Evolutionary conservation across 2,113 vertebrate genomes (phyloP).

Genomic region (Megalops atlanticus): DNA sequence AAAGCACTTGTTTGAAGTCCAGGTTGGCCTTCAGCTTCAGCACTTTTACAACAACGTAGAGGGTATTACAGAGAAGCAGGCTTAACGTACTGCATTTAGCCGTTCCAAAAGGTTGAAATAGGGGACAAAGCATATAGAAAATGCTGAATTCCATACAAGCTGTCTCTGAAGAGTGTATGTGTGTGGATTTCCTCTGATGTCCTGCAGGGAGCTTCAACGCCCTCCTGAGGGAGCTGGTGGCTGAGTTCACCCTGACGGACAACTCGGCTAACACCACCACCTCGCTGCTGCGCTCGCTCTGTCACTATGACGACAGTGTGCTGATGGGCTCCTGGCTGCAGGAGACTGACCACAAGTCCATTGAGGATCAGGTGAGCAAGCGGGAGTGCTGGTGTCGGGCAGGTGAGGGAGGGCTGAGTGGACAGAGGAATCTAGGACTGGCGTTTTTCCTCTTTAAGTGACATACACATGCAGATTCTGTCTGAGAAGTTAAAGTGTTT

Average conservation of each 20-base stretch:
- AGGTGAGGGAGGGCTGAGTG: neutral
- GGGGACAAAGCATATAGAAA: too few species aligned
- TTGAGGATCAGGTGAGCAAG: conserved; percentile 89
- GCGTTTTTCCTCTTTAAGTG: too few species aligned
- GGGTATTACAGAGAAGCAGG: too few species aligned
- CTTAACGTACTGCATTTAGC: too few species aligned
- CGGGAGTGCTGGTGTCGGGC: neutral
- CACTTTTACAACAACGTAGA: too few species aligned
- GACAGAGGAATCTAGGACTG: too few species aligned
- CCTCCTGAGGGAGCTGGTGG: conserved; percentile 91
- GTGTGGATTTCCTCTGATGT: neutral
- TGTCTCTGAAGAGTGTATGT: conserved; percentile 15
- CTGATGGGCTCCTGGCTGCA: conserved; percentile 99
- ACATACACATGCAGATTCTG: neutral
- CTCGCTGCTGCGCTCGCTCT: conserved; percentile 92
- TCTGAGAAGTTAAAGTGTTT: too few species aligned
- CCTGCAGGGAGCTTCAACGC: conserved; percentile 88
- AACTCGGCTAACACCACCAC: conserved; percentile 98
- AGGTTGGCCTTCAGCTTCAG: too few species aligned
- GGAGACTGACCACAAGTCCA: conserved; percentile 97
- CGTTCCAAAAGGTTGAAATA: too few species aligned
- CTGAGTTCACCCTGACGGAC: conserved; percentile 97
- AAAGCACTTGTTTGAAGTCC: too few species aligned
- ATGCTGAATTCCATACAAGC: neutral
- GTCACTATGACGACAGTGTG: conserved; percentile 97